phyloP scores from a whole-genome alignment of 2,888 invertebrate genomes.

The Zhuqinia jingwanae region DNA sequence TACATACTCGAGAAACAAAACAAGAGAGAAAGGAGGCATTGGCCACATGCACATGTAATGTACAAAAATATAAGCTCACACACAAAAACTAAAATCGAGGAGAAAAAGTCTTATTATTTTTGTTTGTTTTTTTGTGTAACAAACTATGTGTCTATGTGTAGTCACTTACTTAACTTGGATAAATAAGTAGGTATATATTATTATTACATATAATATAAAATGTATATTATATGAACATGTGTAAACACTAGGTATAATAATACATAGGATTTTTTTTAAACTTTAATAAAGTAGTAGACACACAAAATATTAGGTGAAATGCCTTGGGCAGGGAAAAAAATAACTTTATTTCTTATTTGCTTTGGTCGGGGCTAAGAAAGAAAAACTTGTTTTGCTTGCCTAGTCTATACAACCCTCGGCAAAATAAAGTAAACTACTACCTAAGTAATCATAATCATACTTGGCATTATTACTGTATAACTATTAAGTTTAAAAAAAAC shows the following conservation, averaged over 20 bases:
- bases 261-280: conserved; percentile 1
- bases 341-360: conserved; percentile 59
- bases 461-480: background rate
- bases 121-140: no score
- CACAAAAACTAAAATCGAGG: background rate
- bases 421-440: background rate
- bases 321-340: conserved; percentile 49
- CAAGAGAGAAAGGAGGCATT: background rate
- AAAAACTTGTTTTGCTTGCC: conserved; percentile 19
- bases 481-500: no score
- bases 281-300: conserved; percentile 2
- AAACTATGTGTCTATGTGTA: background rate
- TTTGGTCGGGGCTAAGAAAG: conserved; percentile 4
- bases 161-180: conserved; percentile 32
- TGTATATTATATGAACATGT: no score
- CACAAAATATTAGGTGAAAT: conserved; percentile 13
- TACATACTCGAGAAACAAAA: background rate
- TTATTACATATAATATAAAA: no score
- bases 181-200: no score
- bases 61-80: background rate
- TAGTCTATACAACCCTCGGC: background rate
- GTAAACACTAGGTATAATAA: conserved; percentile 6
- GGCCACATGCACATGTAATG: background rate
- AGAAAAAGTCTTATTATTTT: no score
- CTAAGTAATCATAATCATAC: background rate